These are phyloP conservation scores for Tichodroma muraria DNA, from an alignment of 2,113 vertebrate genomes.

Conservation along the genomic window DNA sequence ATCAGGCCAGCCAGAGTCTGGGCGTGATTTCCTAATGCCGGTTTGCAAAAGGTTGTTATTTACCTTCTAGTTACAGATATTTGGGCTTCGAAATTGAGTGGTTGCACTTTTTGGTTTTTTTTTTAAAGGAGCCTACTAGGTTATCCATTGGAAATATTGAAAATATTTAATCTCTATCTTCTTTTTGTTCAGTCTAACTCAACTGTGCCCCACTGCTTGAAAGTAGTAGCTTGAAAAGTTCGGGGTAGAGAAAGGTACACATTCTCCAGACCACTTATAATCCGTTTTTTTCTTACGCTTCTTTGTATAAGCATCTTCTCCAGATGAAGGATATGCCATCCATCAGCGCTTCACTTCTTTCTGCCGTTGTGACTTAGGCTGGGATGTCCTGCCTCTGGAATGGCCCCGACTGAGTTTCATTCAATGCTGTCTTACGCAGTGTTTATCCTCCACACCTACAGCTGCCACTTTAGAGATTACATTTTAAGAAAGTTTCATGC, in stretches of 20 bases:
- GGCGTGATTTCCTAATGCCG: background rate
- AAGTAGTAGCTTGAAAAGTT: background rate
- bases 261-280: background rate
- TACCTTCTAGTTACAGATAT: background rate
- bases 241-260: fast-evolving
- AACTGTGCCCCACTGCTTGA: background rate
- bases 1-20: background rate
- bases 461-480: fast-evolving
- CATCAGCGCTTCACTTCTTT: background rate
- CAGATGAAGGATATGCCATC: background rate
- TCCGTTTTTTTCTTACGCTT: background rate
- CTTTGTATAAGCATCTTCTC: background rate
- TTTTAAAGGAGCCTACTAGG: background rate
- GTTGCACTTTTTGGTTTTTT: background rate
- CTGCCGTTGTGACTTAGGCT: background rate
- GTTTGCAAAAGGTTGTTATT: background rate
- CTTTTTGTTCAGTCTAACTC: background rate
- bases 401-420: background rate
- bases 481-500: background rate
- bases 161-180: background rate
- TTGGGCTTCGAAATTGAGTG: background rate
- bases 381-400: background rate
- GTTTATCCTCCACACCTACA: background rate
- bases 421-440: background rate
- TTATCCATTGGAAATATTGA: background rate